phyloP scores from a whole-genome alignment of 2,113 vertebrate genomes.

The Lagenorhynchus albirostris region DNA sequence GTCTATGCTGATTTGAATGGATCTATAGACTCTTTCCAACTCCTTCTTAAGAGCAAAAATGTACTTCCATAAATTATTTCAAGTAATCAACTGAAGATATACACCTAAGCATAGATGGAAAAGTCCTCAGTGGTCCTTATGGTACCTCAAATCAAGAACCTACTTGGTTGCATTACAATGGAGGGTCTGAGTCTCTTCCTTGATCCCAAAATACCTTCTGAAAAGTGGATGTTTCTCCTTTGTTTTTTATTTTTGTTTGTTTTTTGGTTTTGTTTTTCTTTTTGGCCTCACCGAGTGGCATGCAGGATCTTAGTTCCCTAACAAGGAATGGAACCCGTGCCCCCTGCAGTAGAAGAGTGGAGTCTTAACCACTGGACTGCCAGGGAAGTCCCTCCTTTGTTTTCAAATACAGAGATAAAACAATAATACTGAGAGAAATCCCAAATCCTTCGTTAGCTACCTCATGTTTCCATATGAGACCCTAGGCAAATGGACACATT shows the following conservation, averaged over 20 bases:
- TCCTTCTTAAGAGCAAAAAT: not conserved
- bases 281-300: fast-evolving
- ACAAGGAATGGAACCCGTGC: not conserved
- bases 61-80: not conserved
- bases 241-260: not conserved
- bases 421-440: not conserved
- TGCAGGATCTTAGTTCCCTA: not conserved
- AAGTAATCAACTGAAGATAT: not conserved
- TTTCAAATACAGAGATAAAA: not conserved
- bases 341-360: not conserved
- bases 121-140: not conserved
- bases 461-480: not conserved
- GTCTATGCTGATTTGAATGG: not conserved
- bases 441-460: not conserved
- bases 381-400: not conserved
- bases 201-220: not conserved
- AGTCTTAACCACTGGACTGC: not conserved
- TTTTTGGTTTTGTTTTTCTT: not conserved
- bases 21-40: not conserved
- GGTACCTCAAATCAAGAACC: not conserved
- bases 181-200: not conserved
- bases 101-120: not conserved
- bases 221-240: not conserved
- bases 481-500: not conserved
- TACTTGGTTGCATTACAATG: not conserved